A percentile compares a stretch with the other conserved stretches of the same genome.
These are phyloP conservation scores for Notolepis coatsorum DNA, from an alignment of 2,797 vertebrate genomes.

Conservation along the genomic window DNA sequence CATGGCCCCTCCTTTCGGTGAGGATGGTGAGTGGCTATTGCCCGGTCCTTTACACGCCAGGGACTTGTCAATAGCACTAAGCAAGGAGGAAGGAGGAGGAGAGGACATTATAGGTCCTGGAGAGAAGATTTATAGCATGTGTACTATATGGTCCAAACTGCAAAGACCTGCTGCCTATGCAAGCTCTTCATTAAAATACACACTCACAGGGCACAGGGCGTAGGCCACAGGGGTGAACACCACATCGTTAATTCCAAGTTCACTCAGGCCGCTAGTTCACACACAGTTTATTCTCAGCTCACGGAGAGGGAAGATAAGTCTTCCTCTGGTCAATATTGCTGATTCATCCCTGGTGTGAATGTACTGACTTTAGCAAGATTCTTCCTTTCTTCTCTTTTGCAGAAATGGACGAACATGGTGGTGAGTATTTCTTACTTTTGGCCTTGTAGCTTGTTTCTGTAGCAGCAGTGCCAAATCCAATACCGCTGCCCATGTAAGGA, in stretches of 20 bases:
- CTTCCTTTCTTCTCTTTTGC: conserved; percentile 66
- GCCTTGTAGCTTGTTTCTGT: conserved; percentile 21
- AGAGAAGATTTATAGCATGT: conserved; percentile 6
- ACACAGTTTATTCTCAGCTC: conserved; percentile 55
- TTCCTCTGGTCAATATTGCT: conserved; percentile 69
- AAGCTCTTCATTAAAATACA: conserved; percentile 50
- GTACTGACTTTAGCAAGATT: conserved; percentile 57
- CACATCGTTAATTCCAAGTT: conserved; percentile 65
- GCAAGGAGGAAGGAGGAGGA: neutral
- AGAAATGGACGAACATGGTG: conserved; percentile 69
- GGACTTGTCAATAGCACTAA: neutral
- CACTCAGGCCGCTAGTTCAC: conserved; percentile 64
- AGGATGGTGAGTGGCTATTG: conserved; percentile 53
- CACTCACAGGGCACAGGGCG: conserved; percentile 36
- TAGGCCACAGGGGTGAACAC: conserved; percentile 18
- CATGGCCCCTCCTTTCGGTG: conserved; percentile 82
- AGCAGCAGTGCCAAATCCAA: no score
- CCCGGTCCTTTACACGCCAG: no score
- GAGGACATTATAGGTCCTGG: neutral
- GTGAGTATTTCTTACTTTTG: conserved; percentile 65
- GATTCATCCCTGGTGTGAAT: conserved; percentile 64
- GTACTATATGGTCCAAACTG: conserved; percentile 21
- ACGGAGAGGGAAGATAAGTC: conserved; percentile 48
- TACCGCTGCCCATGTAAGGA: no score
- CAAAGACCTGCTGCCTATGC: conserved; percentile 24